These are phyloP conservation scores for Calliscelio sp. DNA, from an alignment of 2,888 invertebrate species.

Conservation along the genomic window DNA sequence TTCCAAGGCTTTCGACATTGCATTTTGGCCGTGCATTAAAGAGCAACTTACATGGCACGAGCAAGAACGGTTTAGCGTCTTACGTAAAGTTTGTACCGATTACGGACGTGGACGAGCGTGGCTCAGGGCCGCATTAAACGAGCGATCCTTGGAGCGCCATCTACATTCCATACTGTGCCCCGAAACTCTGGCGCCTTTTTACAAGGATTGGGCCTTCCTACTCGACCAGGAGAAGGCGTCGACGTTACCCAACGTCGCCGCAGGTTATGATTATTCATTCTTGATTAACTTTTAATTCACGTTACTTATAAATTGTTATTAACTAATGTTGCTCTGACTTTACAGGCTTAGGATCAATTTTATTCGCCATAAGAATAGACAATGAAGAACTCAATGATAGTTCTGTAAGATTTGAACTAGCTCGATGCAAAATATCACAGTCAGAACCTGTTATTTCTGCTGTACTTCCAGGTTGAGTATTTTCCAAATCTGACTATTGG, in stretches of 20 bases:
- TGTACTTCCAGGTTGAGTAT: slow-evolving; percentile 87
- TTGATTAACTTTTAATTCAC: background rate
- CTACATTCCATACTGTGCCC: slow-evolving; percentile 83
- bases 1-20: slow-evolving; percentile 86
- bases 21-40: slow-evolving; percentile 93
- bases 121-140: slow-evolving; percentile 95
- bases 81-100: slow-evolving; percentile 90
- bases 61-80: slow-evolving; percentile 92
- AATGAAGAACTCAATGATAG: slow-evolving; percentile 92
- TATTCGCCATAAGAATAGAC: slow-evolving; percentile 97
- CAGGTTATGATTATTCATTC: slow-evolving; percentile 88
- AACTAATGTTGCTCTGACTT: no score
- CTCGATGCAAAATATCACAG: slow-evolving; percentile 85
- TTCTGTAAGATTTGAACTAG: slow-evolving; percentile 86
- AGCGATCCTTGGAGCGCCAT: slow-evolving; percentile 93
- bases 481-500: no score
- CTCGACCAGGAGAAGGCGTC: slow-evolving; percentile 92
- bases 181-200: slow-evolving; percentile 86
- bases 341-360: slow-evolving; percentile 93
- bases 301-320: background rate
- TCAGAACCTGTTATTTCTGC: slow-evolving; percentile 91
- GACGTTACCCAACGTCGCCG: slow-evolving; percentile 94
- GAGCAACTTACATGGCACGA: slow-evolving; percentile 95
- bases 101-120: slow-evolving; percentile 95
- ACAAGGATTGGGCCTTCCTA: slow-evolving; percentile 95